These are phyloP conservation scores for Papilio helenus DNA, from an alignment of 1,140 invertebrate genomes.

Conservation along the genomic window DNA sequence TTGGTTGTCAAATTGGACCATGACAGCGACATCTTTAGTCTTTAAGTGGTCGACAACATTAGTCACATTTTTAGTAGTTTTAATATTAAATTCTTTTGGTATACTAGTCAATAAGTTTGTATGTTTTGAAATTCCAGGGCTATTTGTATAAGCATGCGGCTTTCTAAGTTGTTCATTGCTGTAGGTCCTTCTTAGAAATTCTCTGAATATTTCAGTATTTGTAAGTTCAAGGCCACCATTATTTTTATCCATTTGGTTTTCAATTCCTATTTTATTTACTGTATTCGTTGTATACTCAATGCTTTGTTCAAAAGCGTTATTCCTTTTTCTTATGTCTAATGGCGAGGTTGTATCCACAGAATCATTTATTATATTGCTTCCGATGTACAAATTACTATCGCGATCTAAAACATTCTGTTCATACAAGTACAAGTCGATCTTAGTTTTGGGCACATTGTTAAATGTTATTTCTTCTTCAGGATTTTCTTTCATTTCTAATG, in stretches of 20 bases:
- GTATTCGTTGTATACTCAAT: background rate
- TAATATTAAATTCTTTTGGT: slow-evolving; percentile 48
- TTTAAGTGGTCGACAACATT: slow-evolving; percentile 44
- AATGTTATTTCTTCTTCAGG: background rate
- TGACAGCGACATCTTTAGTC: slow-evolving; percentile 53
- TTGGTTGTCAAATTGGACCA: slow-evolving; percentile 64
- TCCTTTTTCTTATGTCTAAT: background rate
- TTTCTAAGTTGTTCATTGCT: slow-evolving; percentile 50
- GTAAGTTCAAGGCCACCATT: background rate
- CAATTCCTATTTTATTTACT: background rate
- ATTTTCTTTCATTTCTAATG: background rate
- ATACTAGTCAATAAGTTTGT: slow-evolving; percentile 16
- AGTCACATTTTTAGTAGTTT: slow-evolving; percentile 47
- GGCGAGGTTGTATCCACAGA: background rate
- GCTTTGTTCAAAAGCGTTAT: background rate
- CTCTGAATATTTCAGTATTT: slow-evolving; percentile 5
- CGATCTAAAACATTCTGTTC: background rate
- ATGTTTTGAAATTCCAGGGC: slow-evolving; percentile 42
- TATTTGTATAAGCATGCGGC: slow-evolving; percentile 37
- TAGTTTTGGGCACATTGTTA: background rate
- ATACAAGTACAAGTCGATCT: background rate
- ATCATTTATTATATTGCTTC: background rate
- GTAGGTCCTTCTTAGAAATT: slow-evolving; percentile 44
- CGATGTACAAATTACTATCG: background rate
- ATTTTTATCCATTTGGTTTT: background rate